phyloP scores from a whole-genome alignment of 2,797 vertebrate species.

The Arnoldichthys spilopterus region DNA sequence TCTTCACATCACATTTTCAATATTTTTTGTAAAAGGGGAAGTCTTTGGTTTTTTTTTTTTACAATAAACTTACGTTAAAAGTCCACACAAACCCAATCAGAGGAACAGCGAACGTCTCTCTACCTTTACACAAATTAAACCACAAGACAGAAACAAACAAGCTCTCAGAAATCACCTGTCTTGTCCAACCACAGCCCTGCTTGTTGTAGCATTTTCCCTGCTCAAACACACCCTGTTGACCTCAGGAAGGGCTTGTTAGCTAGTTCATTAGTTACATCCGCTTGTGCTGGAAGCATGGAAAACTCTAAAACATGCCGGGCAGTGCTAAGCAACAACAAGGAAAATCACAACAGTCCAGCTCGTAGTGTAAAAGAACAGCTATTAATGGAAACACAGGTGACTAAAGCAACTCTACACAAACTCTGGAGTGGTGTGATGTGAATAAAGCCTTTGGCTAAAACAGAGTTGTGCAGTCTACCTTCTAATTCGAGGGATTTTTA shows the following conservation, averaged over 20 bases:
- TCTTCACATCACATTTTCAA: no score
- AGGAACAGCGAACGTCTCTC: background rate
- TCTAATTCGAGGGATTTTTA: background rate
- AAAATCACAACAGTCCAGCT: background rate
- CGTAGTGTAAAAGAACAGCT: background rate
- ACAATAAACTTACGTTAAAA: no score
- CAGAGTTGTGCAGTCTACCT: no score
- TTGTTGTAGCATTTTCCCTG: no score
- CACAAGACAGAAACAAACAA: background rate
- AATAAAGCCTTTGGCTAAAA: no score
- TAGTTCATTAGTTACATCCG: background rate
- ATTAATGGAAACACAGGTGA: background rate
- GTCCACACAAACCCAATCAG: background rate
- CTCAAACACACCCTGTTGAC: background rate
- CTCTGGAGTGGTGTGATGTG: background rate
- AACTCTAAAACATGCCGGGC: background rate
- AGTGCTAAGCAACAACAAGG: background rate
- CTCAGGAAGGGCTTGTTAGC: background rate
- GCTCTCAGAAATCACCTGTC: no score
- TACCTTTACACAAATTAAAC: background rate
- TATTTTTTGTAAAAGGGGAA: no score
- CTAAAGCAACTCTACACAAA: background rate
- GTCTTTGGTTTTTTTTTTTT: no score
- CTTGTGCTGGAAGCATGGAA: background rate
- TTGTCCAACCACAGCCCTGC: background rate